phyloP scores from a whole-genome alignment of 2,113 vertebrate species.

The Ophthalmolycus amberensis region DNA sequence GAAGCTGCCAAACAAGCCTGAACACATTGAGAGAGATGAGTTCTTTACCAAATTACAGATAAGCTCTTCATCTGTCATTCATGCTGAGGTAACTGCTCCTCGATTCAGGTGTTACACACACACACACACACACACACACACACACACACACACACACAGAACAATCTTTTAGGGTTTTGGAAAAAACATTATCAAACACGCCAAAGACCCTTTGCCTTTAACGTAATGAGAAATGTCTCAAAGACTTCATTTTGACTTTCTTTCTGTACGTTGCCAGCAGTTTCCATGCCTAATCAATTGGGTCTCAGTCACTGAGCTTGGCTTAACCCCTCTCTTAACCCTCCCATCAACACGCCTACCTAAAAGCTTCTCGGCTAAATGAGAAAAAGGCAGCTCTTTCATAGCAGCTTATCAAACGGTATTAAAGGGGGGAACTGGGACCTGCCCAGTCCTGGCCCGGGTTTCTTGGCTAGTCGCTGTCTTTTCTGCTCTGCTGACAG shows the following conservation, averaged over 20 bases:
- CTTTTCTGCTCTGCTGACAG: slow-evolving; percentile 73
- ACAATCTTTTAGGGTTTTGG: slow-evolving; percentile 53
- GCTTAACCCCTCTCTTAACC: slow-evolving; percentile 68
- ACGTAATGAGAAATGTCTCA: slow-evolving; percentile 62
- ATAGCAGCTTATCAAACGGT: slow-evolving; percentile 80
- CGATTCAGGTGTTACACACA: slow-evolving; percentile 53
- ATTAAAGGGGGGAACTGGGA: slow-evolving; percentile 69
- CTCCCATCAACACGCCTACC: slow-evolving; percentile 69
- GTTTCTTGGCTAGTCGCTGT: slow-evolving; percentile 48
- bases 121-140: neutral
- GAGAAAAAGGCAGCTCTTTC: slow-evolving; percentile 73
- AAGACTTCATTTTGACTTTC: slow-evolving; percentile 41
- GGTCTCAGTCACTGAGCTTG: slow-evolving; percentile 54
- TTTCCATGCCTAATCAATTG: slow-evolving; percentile 73
- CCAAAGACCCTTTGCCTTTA: slow-evolving; percentile 47
- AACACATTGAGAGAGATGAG: slow-evolving; percentile 80
- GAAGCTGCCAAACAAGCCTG: slow-evolving; percentile 81
- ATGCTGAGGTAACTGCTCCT: slow-evolving; percentile 68
- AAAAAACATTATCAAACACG: slow-evolving; percentile 65
- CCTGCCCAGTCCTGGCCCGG: slow-evolving; percentile 69
- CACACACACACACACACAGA: no score
- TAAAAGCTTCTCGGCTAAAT: slow-evolving; percentile 66
- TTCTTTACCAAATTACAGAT: slow-evolving; percentile 84
- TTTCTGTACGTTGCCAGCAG: slow-evolving; percentile 21
- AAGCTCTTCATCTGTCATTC: slow-evolving; percentile 84